Evolutionary conservation across 2,797 vertebrate genomes (phyloP), one percentile per base, ranked within the genome.

Genomic region (Dallia pectoralis): DNA sequence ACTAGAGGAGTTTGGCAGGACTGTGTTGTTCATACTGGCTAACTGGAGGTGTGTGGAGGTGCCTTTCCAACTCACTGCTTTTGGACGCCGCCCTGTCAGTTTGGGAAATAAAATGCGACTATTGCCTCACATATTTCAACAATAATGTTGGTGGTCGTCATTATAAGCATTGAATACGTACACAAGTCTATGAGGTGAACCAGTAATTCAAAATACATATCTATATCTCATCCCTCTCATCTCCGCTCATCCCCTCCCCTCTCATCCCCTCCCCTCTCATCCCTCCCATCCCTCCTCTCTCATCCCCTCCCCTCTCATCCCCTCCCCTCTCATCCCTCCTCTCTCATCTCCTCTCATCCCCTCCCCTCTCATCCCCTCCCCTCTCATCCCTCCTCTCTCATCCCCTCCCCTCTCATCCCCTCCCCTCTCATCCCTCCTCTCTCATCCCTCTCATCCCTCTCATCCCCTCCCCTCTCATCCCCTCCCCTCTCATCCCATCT

Each of bases 1-100:
- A 74, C 47, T 77, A 53, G 36, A 77, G 48, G 48, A 44, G 63
- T 70, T 71, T 29, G 11, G 47, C 29, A 69, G 32, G n/a, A n/a
- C n/a, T 71, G 47, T 59, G 18, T 3, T 11, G n/a, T 40, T 22
- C 27, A 27, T 19, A 18, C 25, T 72, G 30, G 25, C 7, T 19
- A 47, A 32, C 22, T 44, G 19, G 30, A n/a, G n/a, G n/a, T n/a
- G 9, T n/a, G 36, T 15, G 18, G 4, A 16, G 18, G 19, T 3
- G 48, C 19, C 48, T 49, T 49, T 49, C 48, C 48, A 19, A 22
- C 51, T 53, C 51, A 7, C 16, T 53, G 51, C 51, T 53, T 36
- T 3, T 3, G 33, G n/a, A n/a, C n/a, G n/a, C n/a, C n/a, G n/a
- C n/a, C n/a, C 33, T 36, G 3, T 3, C 33, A 36, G 33, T 36